phyloP scores from a whole-genome alignment of 1,140 invertebrate genomes.

The Trinorchestia longiramus region DNA sequence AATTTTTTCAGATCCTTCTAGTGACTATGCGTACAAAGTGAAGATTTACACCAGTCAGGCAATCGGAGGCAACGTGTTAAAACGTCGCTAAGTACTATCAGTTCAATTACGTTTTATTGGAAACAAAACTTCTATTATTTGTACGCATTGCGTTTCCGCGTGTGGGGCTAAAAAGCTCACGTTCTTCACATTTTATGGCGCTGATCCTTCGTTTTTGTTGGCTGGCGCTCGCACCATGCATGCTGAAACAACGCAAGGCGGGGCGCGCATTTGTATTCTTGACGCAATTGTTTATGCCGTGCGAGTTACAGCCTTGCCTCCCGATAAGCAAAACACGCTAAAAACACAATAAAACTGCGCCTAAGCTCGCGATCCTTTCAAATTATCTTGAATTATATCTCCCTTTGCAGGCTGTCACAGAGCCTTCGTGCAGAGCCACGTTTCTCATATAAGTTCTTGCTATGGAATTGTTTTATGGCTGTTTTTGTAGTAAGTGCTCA shows the following conservation, averaged over 20 bases:
- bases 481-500: neutral
- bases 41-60: too few species aligned
- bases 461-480: neutral
- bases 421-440: neutral
- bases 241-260: neutral
- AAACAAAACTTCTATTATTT: neutral
- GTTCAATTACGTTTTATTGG: neutral
- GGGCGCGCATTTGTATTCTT: conserved; percentile 29
- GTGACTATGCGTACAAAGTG: too few species aligned
- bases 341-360: conserved; percentile 37
- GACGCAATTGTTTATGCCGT: conserved; percentile 37
- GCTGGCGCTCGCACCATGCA: neutral
- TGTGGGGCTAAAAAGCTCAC: neutral
- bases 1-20: too few species aligned
- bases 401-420: neutral
- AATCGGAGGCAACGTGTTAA: too few species aligned
- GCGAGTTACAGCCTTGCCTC: neutral
- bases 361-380: conserved; percentile 15
- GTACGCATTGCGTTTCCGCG: neutral
- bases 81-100: too few species aligned
- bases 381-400: conserved; percentile 25
- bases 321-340: conserved; percentile 24
- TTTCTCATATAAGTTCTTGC: neutral
- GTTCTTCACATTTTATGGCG: neutral
- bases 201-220: neutral